phyloP scores from a whole-genome alignment of 1,140 invertebrate species.

The Drosophila rufa region DNA sequence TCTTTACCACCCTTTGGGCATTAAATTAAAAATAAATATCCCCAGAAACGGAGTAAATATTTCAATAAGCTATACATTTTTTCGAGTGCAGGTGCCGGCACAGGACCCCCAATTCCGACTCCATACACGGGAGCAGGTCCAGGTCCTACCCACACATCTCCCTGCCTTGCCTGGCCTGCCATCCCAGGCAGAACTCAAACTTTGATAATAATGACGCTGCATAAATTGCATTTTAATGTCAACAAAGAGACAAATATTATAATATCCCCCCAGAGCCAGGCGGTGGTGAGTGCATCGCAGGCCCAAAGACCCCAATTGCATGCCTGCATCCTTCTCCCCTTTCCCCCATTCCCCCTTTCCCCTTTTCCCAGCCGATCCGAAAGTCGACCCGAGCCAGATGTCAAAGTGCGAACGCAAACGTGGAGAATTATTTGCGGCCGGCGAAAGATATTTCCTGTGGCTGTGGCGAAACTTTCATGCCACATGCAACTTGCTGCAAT shows the following conservation, averaged over 20 bases:
- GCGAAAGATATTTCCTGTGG: constrained; percentile 82
- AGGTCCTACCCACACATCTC: constrained; percentile 26
- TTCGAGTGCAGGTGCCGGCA: constrained; percentile 16
- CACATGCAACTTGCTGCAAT: constrained; percentile 80
- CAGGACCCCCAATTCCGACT: constrained; percentile 14
- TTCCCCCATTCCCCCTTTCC: neutral
- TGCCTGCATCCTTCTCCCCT: neutral
- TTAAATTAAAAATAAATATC: too few species aligned
- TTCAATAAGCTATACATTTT: neutral
- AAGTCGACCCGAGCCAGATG: constrained; percentile 59
- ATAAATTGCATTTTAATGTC: constrained; percentile 84
- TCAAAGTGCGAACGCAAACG: constrained; percentile 81
- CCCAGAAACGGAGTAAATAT: neutral
- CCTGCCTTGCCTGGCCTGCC: constrained; percentile 4
- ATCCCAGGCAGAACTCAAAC: constrained; percentile 43
- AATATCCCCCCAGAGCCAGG: constrained; percentile 53
- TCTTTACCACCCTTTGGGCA: too few species aligned
- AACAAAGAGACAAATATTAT: constrained; percentile 83
- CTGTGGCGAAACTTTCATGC: constrained; percentile 68
- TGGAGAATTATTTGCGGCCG: constrained; percentile 80
- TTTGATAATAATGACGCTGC: constrained; percentile 78
- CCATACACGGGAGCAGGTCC: constrained; percentile 19
- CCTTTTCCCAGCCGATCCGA: constrained; percentile 6
- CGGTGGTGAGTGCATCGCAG: constrained; percentile 39
- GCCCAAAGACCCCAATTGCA: constrained; percentile 34